Evolutionary conservation across 2,888 invertebrate species (phyloP), one percentile per base, ranked within the genome.

Genomic region (Escarpia spicata): DNA sequence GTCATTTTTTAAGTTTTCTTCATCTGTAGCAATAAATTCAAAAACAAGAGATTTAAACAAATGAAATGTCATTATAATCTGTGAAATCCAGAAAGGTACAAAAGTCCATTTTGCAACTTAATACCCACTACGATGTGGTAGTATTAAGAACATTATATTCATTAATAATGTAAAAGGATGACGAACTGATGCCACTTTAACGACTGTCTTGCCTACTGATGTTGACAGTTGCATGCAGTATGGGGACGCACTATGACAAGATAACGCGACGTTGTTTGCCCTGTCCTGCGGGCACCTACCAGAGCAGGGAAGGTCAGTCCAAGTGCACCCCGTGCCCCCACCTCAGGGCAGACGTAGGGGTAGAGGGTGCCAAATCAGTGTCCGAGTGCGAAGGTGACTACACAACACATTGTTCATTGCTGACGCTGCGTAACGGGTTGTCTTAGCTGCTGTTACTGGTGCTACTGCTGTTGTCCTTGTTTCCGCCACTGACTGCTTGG

Each of bases 201-300:
- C 45, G 19, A 45, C 75, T 75, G 19, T 92, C 43, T n/a, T 8
- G 26, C 6, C 75, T 52, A 90, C 92, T 45, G 90, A 44, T 91
- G 52, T 92, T 93, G 94, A 19, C 94, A 96, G 96, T 96, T 91
- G 95, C 95, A 9, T 96, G 96, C 94, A 95, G 96, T 44, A 93
- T 95, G 58, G 96, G 96, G 4, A 96, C 95, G 0, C 96, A 95
- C 94, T 96, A 95, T 93, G 95, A 96, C 93, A 92, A 92, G 8
- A 93, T 93, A 6, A 92, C 92, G 9, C 93, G 94, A 12, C 92
- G 92, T 15, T 96, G 96, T 94, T 75, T 94, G 75, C 94, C 94
- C 4, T 96, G 96, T 93, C 95, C 95, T 3, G 94, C 95, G 31
- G 96, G 96, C 6, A 96, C 95, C 6, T 96, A 96, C 94, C 96